Evolutionary conservation across 2,113 vertebrate species (phyloP), one percentile per base, ranked within the genome.

Genomic region (Trogon surrucura): DNA sequence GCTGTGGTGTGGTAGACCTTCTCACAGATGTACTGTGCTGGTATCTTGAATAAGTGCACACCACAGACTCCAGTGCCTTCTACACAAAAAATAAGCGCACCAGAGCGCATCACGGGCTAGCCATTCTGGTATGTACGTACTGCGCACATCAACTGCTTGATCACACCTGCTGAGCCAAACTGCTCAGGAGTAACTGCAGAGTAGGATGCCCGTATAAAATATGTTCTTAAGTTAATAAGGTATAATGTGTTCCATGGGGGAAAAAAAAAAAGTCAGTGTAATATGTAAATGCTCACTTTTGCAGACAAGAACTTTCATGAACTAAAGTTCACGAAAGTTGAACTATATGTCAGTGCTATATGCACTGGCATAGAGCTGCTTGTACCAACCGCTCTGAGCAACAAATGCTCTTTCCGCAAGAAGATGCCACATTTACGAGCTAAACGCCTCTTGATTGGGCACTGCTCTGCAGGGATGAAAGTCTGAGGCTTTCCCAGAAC

Each of bases 91-190:
- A 16, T 1, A 10, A 51, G 10, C 2, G 58, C 60, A 6, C 5
- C 4, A 23, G 70, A 53, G 45, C 26, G 47, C 23, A n/a, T 1
- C 30, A 10, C 18, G 7, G 21, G 17, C 9, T 16, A 48, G 16
- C 14, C 54, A 21, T 5, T 12, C 58, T 5, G 0, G 5, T 0
- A 16, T 2, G 6, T 8, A 50, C 2, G n/a, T 4, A 1, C 3
- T 2, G 16, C 54, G 58, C 4, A 3, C 2, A 12, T 22, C 48
- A 18, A 9, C 21, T 0, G 70, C 65, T 54, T 38, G 2, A 5
- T 5, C 44, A 29, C 36, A 34, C 4, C 65, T 41, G 26, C 32
- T 9, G 62, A 62, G 78, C 78, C 32, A 0, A 51, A 13, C 54
- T 22, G 48, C 53, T 34, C 53, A 2, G 27, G 13, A 51, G 16